Evolutionary conservation across 2,113 vertebrate species (phyloP).

Genomic region (Clarias gariepinus): DNA sequence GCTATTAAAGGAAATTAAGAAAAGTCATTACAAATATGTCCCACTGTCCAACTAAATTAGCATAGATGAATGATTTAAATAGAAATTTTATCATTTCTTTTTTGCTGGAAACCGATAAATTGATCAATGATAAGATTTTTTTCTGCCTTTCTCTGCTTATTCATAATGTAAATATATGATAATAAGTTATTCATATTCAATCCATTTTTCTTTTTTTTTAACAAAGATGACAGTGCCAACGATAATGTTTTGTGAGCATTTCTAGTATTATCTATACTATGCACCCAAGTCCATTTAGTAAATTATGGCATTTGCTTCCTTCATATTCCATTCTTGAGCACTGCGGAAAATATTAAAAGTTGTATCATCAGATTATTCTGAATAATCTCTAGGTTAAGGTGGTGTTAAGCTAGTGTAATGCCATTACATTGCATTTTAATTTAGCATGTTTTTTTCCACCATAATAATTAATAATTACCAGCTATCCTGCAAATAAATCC

Average conservation of each 20-base stretch:
- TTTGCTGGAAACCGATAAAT: background rate
- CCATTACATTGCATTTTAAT: background rate
- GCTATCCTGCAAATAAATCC: background rate
- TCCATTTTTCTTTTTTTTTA: background rate
- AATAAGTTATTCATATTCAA: background rate
- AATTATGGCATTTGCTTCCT: background rate
- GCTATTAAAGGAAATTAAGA: conserved; percentile 58
- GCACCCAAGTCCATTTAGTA: background rate
- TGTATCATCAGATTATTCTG: background rate
- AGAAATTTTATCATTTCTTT: background rate
- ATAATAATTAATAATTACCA: background rate
- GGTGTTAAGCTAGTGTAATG: background rate
- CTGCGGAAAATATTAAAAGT: background rate
- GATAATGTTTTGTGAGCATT: background rate
- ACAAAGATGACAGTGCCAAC: too few relatives aligned
- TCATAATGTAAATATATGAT: background rate
- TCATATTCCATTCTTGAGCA: background rate
- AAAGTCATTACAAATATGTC: conserved; percentile 65
- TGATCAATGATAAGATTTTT: conserved; percentile 44
- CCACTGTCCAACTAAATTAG: conserved; percentile 55
- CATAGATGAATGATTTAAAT: conserved; percentile 21
- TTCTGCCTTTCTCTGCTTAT: background rate
- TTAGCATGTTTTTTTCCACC: background rate
- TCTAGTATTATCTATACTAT: background rate
- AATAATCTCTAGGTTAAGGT: background rate